A percentile compares a stretch with the other conserved stretches of the same genome.
These are phyloP conservation scores for Otus scops DNA, from an alignment of 2,797 vertebrate species.

Conservation along the genomic window DNA sequence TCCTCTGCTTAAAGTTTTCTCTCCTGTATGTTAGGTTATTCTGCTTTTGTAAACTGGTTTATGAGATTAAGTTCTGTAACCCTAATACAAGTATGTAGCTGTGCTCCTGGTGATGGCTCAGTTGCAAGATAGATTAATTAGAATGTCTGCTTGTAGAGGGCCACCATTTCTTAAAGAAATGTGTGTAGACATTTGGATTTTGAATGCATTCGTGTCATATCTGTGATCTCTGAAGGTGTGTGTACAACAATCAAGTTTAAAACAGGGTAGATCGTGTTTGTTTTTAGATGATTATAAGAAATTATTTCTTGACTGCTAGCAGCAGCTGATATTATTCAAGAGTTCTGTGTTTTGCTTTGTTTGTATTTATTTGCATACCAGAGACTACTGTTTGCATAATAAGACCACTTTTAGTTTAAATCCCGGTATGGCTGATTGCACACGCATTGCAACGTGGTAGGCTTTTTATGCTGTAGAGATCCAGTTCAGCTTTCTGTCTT, in stretches of 20 bases:
- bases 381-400: slow-evolving; percentile 75
- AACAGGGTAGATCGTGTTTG: not conserved
- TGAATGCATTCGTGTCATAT: slow-evolving; percentile 22
- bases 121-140: slow-evolving; percentile 44
- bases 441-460: not conserved
- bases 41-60: slow-evolving; percentile 60
- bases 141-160: slow-evolving; percentile 28
- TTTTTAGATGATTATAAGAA: slow-evolving; percentile 34
- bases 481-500: slow-evolving; percentile 19
- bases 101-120: slow-evolving; percentile 18
- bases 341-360: slow-evolving; percentile 62
- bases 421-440: slow-evolving; percentile 68
- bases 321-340: slow-evolving; percentile 70
- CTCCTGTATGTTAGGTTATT: slow-evolving; percentile 1
- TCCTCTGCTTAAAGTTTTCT: not conserved
- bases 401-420: slow-evolving; percentile 69
- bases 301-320: slow-evolving; percentile 52
- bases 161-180: not conserved
- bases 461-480: slow-evolving; percentile 44
- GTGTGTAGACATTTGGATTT: not conserved
- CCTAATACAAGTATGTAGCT: slow-evolving; percentile 18
- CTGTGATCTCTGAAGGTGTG: not conserved
- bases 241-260: not conserved
- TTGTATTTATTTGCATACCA: slow-evolving; percentile 75
- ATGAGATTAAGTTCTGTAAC: slow-evolving; percentile 62